Evolutionary conservation across 1,140 invertebrate genomes (phyloP), one percentile per base, ranked within the genome.

Genomic region (Cylas formicarius): DNA sequence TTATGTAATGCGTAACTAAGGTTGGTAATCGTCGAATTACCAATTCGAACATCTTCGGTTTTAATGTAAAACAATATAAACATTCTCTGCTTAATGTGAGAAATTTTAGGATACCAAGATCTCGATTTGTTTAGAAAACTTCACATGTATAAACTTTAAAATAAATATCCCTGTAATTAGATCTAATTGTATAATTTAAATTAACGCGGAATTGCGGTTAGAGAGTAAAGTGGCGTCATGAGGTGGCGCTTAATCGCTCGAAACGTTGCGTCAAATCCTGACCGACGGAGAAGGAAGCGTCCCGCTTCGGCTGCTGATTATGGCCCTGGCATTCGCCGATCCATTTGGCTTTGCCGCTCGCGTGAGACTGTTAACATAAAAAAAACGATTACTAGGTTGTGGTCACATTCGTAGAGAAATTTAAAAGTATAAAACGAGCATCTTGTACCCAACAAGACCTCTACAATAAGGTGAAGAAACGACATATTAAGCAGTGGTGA

Each of bases 331-430:
- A 86, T 52, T 76, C 73, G 10, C 83, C 83, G 44, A 73, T 69
- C 83, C 82, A 86, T 57, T 78, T 75, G 31, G 82, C 82, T 63
- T 84, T 82, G 29, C 80, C 76, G 61, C 74, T 77, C 32, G 80
- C 76, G 61, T 86, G 82, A 11, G 81, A 82, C 82, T 84, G 71
- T 26, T 77, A 76, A 21, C 48, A 52, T 32, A 47, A 47, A 33
- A 45, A 43, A 5, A 11, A 35, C 13, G 21, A n/a, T n/a, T n/a
- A n/a, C n/a, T n/a, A n/a, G n/a, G n/a, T n/a, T 17, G 33, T 17
- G n/a, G n/a, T n/a, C n/a, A n/a, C n/a, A n/a, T n/a, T n/a, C n/a
- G n/a, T n/a, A n/a, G n/a, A n/a, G n/a, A n/a, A n/a, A n/a, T n/a
- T n/a, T n/a, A n/a, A n/a, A n/a, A n/a, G n/a, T n/a, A n/a, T n/a